A percentile compares a stretch with the other conserved stretches of the same genome.
phyloP scores from a whole-genome alignment of 1,140 invertebrate species.

The Coelopa frigida region DNA sequence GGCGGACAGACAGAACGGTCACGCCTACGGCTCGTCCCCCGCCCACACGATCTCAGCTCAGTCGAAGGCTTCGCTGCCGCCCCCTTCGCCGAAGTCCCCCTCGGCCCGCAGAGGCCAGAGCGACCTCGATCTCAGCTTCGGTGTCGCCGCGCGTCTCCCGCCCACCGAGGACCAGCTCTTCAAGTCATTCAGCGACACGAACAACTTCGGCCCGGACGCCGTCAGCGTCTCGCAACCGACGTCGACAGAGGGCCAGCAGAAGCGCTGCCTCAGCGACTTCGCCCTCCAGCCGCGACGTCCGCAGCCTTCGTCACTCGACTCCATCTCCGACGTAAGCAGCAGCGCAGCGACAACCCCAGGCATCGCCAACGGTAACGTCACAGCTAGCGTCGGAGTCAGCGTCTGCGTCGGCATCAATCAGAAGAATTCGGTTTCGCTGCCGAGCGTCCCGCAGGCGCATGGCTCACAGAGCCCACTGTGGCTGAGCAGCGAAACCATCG shows the following conservation, averaged over 20 bases:
- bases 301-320: no score
- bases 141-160: neutral
- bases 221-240: neutral
- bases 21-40: no score
- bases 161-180: neutral
- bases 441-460: conserved; percentile 5
- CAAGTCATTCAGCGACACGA: conserved; percentile 11
- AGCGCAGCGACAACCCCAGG: neutral
- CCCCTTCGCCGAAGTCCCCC: neutral
- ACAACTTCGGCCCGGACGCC: conserved; percentile 5
- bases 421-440: conserved; percentile 11
- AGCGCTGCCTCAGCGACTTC: conserved; percentile 3
- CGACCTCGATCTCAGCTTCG: neutral
- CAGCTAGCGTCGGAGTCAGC: neutral
- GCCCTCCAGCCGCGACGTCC: conserved; percentile 4
- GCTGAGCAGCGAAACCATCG: conserved; percentile 14
- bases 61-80: neutral
- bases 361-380: neutral
- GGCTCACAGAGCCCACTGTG: conserved; percentile 7
- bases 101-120: neutral
- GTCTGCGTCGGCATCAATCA: neutral
- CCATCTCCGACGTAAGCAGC: no score
- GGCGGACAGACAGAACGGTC: no score
- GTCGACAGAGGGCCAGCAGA: neutral
- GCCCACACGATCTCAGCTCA: no score